Evolutionary conservation across 2,113 vertebrate species (phyloP).

Genomic region (Proterorhinus semilunaris): DNA sequence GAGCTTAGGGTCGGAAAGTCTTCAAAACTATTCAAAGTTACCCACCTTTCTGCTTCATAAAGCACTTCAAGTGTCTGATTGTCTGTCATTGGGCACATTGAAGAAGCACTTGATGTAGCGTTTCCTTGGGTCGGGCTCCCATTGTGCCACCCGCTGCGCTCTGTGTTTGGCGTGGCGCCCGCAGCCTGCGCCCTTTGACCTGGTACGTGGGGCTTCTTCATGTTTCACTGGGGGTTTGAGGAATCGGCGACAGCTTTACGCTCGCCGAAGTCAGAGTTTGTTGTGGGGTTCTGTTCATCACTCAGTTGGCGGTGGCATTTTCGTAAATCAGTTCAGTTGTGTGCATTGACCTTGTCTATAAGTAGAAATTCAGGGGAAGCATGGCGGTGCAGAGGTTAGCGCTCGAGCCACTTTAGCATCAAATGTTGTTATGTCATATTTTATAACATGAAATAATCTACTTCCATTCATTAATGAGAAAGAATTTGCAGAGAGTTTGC

Average conservation of each 20-base stretch:
- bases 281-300: neutral
- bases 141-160: slow-evolving; percentile 40
- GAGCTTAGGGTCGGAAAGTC: neutral
- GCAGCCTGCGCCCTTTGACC: slow-evolving; percentile 55
- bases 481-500: no score
- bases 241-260: neutral
- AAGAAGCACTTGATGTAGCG: slow-evolving; percentile 27
- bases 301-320: neutral
- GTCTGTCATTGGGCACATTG: slow-evolving; percentile 13
- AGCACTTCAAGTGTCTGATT: slow-evolving; percentile 15
- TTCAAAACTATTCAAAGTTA: no score
- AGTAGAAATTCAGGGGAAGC: no score
- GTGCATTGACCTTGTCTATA: no score
- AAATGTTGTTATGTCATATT: no score
- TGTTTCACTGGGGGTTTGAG: slow-evolving; percentile 28
- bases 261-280: neutral
- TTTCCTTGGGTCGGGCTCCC: slow-evolving; percentile 41
- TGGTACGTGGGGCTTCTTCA: slow-evolving; percentile 19
- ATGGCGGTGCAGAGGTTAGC: no score
- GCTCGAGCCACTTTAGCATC: no score
- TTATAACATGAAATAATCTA: no score
- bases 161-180: slow-evolving; percentile 48
- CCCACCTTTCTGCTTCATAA: neutral
- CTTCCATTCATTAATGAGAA: no score
- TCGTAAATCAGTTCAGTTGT: neutral